Percentiles rank a stretch among this genome's conserved stretches.
phyloP scores from a whole-genome alignment of 2,797 vertebrate genomes.

The Coccyzus lansbergi region DNA sequence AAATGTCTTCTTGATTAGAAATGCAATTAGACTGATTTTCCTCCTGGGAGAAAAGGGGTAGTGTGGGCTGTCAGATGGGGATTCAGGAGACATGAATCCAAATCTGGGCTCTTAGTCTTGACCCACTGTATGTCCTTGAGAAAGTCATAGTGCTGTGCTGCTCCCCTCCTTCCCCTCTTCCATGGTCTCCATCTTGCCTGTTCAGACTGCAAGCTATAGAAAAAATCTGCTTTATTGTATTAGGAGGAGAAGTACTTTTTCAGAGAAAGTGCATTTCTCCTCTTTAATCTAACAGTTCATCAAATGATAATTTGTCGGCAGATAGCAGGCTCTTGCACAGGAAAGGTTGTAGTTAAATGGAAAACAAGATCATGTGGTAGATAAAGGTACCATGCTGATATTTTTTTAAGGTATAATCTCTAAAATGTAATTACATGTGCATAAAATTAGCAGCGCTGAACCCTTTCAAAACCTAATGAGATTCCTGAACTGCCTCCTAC shows the following conservation, averaged over 20 bases:
- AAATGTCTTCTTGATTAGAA: background rate
- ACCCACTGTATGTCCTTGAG: background rate
- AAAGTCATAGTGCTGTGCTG: background rate
- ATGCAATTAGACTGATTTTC: background rate
- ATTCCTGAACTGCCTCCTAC: background rate
- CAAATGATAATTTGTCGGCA: background rate
- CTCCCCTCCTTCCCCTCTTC: background rate
- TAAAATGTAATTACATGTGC: background rate
- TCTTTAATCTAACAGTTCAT: conserved; percentile 31
- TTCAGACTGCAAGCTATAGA: background rate
- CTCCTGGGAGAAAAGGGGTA: background rate
- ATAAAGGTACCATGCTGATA: background rate
- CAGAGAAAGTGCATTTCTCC: background rate
- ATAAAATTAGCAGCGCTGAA: background rate
- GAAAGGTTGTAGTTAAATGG: conserved; percentile 14
- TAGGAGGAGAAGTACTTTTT: background rate
- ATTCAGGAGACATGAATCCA: conserved; percentile 13
- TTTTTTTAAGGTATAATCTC: background rate
- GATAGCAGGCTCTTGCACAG: background rate
- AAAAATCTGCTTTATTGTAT: fast-evolving
- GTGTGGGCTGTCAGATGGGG: background rate
- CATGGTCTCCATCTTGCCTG: background rate
- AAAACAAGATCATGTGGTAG: conserved; percentile 47
- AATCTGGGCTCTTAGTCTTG: background rate
- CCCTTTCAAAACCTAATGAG: fast-evolving